Percentiles rank a stretch among this genome's conserved stretches.
phyloP scores from a whole-genome alignment of 1,140 invertebrate genomes.

The Drosophila bocqueti region DNA sequence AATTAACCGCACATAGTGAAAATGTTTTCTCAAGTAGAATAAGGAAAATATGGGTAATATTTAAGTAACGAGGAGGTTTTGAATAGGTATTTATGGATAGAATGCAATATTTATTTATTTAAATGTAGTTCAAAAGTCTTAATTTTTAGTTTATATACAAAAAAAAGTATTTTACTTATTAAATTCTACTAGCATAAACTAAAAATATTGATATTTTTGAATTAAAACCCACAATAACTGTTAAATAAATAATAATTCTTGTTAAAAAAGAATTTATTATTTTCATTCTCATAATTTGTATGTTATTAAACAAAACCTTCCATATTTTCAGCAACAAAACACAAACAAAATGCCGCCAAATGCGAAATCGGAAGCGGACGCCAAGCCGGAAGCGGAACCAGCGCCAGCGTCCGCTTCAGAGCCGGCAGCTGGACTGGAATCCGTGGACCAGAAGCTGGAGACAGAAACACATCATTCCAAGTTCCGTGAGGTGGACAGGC shows the following conservation, averaged over 20 bases:
- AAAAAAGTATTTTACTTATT: background rate
- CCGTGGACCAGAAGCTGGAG: constrained; percentile 69
- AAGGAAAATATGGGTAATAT: background rate
- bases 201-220: background rate
- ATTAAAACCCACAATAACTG: background rate
- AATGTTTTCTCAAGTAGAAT: background rate
- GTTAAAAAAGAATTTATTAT: background rate
- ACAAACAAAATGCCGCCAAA: constrained; percentile 83
- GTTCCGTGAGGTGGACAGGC: constrained; percentile 70
- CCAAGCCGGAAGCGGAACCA: constrained; percentile 64
- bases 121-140: background rate
- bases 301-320: background rate
- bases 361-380: constrained; percentile 64
- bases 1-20: constrained; percentile 9
- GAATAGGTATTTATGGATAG: too few species aligned
- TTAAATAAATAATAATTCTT: background rate
- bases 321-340: constrained; percentile 30
- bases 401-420: constrained; percentile 73
- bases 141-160: too few species aligned
- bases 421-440: constrained; percentile 59
- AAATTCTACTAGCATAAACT: background rate
- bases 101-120: background rate
- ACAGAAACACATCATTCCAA: constrained; percentile 70
- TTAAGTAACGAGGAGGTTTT: background rate
- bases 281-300: background rate